Evolutionary conservation across 2,113 vertebrate genomes (phyloP), one percentile per base, ranked within the genome.

Genomic region (Zonotrichia leucophrys): DNA sequence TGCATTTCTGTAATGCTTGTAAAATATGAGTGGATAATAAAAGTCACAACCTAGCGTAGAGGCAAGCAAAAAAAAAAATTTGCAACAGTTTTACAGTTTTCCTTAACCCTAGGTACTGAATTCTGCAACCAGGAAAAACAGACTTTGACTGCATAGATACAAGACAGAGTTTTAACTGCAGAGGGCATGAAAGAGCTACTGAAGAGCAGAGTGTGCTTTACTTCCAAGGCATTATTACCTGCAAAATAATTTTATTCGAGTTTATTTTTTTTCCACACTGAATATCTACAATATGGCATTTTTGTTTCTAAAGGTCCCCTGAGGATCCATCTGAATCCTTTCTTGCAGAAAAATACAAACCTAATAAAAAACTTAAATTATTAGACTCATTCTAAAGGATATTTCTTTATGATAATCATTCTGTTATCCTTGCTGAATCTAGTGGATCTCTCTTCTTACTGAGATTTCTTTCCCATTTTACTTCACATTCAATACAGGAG

Each of bases 121-220:
- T 37, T 72, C 46, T 31, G 35, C 28, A 59, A n/a, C 15, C 0
- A 2, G 59, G 55, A 82, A 82, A 84, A 90, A 15, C 22, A 30
- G n/a, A 41, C 10, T 82, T 68, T 14, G 41, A 42, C 41, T 42
- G 76, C 72, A 80, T 30, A 93, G 47, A 13, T 47, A 86, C 35
- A 68, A 88, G 86, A 5, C 60, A 67, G 25, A 50, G 30, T 90
- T 94, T 93, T 46, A 90, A 97, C 94, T 90, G 96, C 87, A 97
- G 96, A 88, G 96, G 95, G 97, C 96, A 56, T 70, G 59, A 96
- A 94, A 95, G 92, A 95, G 94, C 95, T 79, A 55, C 78, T 75
- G 87, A 97, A 95, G 28, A 91, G 72, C 33, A 25, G 42, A 47
- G 21, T 19, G 21, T 19, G 35, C 12, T 92, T 86, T 41, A 42